Evolutionary conservation across 2,888 invertebrate species (phyloP), one percentile per base, ranked within the genome.

Genomic region (Acheta domesticus): DNA sequence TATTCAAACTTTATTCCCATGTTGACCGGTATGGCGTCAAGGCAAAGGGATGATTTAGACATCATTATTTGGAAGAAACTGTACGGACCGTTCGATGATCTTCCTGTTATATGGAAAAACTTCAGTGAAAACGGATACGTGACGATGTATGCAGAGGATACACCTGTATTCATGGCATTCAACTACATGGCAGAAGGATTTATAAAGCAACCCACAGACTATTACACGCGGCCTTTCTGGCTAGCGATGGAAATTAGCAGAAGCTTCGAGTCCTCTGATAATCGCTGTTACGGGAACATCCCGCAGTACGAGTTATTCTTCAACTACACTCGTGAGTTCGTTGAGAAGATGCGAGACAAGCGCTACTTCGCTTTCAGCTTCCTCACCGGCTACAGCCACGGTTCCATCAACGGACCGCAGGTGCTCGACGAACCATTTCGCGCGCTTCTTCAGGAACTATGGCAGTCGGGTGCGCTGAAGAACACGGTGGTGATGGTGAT

Each of bases 1-100:
- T 89, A 87, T 82, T 88, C 89, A 0, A 89, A 89, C 82, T 85
- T 89, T 50, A 84, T 88, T 11, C 87, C 89, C 0, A 84, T 89
- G 83, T 84, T 88, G 2, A 85, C 86, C 2, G 89, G 88, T 4
- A 78, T 82, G 20, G 80, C 80, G 80, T 77, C 49, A 23, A 20
- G 76, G 16, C 77, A 82, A 86, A 85, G 0, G 87, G 87, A 83
- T 87, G 87, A 87, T 87, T 83, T 86, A 85, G 3, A 19, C 5
- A 1, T 14, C 14, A 1, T 19, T 62, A 0, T 19, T 62, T 62
- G 62, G 62, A 8, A 36, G 8, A 62, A 62, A 62, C 16, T 16
- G 62, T 19, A 14, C 16, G 62, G 16, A 62, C 62, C 62, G 1
- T 84, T 83, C 48, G 86, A 88, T 82, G 82, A 84, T 12, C 86